Base-by-base conservation (phyloP, 2,888 invertebrate genomes). In the Epirrhoe tristata region DNA sequence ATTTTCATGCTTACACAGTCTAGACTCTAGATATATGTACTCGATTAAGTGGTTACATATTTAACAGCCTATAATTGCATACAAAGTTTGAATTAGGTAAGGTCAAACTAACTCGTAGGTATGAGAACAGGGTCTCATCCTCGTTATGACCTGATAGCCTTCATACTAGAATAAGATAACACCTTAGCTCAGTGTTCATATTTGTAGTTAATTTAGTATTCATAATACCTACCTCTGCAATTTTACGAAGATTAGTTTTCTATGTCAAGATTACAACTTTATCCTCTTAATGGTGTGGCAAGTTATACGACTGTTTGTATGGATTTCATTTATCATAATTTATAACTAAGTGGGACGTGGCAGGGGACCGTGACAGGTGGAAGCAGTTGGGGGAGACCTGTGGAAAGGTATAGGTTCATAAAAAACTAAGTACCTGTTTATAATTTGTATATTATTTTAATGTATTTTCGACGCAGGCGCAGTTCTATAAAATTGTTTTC, bases 111-210 rank as follows among this genome's bases (percentile, higher is more conserved):
- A 56, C 43, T 51, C 10, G 34, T 34, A 36, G 16, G 16, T 36
- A n/a, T 10, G 32, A 54, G 16, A 17, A 12, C 48, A 55, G 8
- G 39, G 43, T 5, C 12, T 12, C 58, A 34, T 57, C 54, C 17
- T 48, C 46, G 59, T 50, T 67, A 62, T 66, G 50, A 50, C 52
- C 77, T 74, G 76, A 60, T 57, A 77, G 39, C 82, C 82, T 81
- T 81, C 77, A 73, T 73, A 66, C 68, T 72, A 68, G 67, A 68
- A 66, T 70, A 67, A 66, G 60, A 73, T 70, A 74, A 70, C 63
- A 70, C 63, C 61, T 70, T 17, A 54, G 36, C 54, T 55, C 24
- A 70, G 61, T 67, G 62, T 65, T 70, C 50, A 68, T 48, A 58
- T 63, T 58, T 50, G 48, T 52, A 59, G 34, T 32, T 60, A 34